phyloP scores from a whole-genome alignment of 2,797 vertebrate genomes.

The Lutjanus campechanus region DNA sequence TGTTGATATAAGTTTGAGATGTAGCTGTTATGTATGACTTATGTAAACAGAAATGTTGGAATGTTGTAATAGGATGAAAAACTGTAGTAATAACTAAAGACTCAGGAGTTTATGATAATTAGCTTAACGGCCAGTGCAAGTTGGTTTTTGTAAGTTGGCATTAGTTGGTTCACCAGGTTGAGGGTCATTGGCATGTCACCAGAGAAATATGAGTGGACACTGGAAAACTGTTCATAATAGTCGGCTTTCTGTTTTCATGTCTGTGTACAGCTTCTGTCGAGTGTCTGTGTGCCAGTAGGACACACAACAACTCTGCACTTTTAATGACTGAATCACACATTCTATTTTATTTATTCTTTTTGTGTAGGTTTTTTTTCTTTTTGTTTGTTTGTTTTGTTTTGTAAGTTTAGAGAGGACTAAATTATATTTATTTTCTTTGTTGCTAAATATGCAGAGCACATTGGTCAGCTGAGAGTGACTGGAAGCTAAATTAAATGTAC shows the following conservation, averaged over 20 bases:
- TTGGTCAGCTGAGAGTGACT: conserved; percentile 17
- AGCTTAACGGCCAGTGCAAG: conserved; percentile 37
- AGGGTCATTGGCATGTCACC: conserved; percentile 3
- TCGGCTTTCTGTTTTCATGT: conserved; percentile 23
- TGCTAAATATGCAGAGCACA: conserved; percentile 27
- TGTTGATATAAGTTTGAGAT: conserved; percentile 4
- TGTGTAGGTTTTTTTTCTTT: conserved; percentile 55
- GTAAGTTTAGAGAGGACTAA: conserved; percentile 3
- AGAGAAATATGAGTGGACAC: conserved; percentile 29
- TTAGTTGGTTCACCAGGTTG: conserved; percentile 19
- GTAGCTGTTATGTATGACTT: conserved; percentile 31
- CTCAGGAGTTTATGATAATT: conserved; percentile 48
- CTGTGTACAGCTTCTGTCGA: not conserved
- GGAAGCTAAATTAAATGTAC: conserved; percentile 24
- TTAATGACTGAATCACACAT: conserved; percentile 41
- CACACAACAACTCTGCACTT: conserved; percentile 54
- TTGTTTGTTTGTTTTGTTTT: conserved; percentile 50
- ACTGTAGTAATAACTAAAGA: conserved; percentile 32
- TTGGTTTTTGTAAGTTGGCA: conserved; percentile 40
- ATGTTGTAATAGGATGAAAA: conserved; percentile 67
- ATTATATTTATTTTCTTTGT: conserved; percentile 71
- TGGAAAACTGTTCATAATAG: conserved; percentile 13
- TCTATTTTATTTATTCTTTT: conserved; percentile 67
- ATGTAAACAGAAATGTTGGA: conserved; percentile 46
- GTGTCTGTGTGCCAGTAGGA: conserved; percentile 31